Evolutionary conservation across 2,797 vertebrate species (phyloP).

Genomic region (Helostoma temminkii): DNA sequence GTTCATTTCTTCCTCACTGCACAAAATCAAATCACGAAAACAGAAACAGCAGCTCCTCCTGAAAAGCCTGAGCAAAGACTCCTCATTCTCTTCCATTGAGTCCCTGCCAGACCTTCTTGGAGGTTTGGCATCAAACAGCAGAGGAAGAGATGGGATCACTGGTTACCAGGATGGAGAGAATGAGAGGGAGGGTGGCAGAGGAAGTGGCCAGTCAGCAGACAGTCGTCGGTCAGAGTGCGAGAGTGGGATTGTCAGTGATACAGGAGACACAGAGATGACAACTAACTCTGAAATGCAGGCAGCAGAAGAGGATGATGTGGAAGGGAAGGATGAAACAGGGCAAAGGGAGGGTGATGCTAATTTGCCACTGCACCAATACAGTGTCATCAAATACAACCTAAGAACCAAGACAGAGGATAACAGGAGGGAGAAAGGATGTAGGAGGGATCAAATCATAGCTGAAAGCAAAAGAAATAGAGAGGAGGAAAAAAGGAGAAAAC

Average conservation of each 20-base stretch:
- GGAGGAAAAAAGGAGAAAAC: conserved; percentile 66
- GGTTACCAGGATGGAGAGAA: neutral
- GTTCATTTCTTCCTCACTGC: conserved; percentile 46
- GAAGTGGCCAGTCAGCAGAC: conserved; percentile 74
- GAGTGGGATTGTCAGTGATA: conserved; percentile 93
- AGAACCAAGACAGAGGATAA: conserved; percentile 47
- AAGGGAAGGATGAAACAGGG: conserved; percentile 41
- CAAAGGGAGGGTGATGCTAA: conserved; percentile 2
- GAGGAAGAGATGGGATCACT: neutral
- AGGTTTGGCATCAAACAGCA: conserved; percentile 58
- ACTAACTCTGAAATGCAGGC: conserved; percentile 87
- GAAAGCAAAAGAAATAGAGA: conserved; percentile 49
- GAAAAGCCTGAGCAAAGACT: conserved; percentile 92
- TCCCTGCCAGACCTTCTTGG: conserved; percentile 91
- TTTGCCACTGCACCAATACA: neutral
- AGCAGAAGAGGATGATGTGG: conserved; percentile 65
- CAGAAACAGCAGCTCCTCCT: conserved; percentile 82
- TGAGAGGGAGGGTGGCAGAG: conserved; percentile 60
- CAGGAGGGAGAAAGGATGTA: conserved; percentile 58
- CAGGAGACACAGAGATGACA: conserved; percentile 87
- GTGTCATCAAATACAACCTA: neutral
- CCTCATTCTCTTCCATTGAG: conserved; percentile 92
- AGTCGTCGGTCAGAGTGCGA: conserved; percentile 90
- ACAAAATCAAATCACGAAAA: conserved; percentile 56
- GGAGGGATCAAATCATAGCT: conserved; percentile 27